phyloP scores from a whole-genome alignment of 2,888 invertebrate species.

The Microdon myrmicae region DNA sequence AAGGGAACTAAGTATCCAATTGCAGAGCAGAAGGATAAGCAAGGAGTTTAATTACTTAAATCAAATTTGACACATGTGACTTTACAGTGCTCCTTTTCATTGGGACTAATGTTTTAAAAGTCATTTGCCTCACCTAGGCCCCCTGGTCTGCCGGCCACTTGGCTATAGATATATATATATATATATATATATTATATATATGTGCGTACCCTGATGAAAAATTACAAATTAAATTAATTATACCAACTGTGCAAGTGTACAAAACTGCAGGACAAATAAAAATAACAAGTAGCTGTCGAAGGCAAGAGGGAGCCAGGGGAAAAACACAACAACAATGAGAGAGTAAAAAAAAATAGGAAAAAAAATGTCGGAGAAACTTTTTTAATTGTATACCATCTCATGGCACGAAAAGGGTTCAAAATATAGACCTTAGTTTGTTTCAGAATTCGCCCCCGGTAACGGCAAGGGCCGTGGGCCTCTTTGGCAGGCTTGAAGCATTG shows the following conservation, averaged over 20 bases:
- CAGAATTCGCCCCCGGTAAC: conserved; percentile 5
- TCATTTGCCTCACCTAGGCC: conserved; percentile 2
- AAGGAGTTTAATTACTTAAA: conserved; percentile 46
- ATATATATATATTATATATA: too few species aligned
- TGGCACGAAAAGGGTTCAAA: conserved; percentile 45
- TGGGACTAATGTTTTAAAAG: conserved; percentile 48
- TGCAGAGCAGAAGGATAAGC: too few species aligned
- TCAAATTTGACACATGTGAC: conserved; percentile 51
- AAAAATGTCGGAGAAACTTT: conserved; percentile 33
- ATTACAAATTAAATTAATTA: conserved; percentile 51
- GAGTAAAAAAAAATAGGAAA: conserved; percentile 11
- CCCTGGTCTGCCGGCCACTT: background rate
- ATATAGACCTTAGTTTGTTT: conserved; percentile 38
- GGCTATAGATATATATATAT: too few species aligned
- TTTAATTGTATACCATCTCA: conserved; percentile 50
- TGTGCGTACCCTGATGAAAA: conserved; percentile 30
- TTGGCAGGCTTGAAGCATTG: too few species aligned
- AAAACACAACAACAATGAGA: too few species aligned
- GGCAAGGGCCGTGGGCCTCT: too few species aligned
- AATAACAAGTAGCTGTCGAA: too few species aligned
- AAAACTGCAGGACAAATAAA: conserved; percentile 26
- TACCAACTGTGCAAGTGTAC: conserved; percentile 32
- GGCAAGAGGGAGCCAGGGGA: too few species aligned
- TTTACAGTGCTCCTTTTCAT: too few species aligned
- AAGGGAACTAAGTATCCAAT: too few species aligned